phyloP scores from a whole-genome alignment of 23 tunicate species.

The Styela plicata region DNA sequence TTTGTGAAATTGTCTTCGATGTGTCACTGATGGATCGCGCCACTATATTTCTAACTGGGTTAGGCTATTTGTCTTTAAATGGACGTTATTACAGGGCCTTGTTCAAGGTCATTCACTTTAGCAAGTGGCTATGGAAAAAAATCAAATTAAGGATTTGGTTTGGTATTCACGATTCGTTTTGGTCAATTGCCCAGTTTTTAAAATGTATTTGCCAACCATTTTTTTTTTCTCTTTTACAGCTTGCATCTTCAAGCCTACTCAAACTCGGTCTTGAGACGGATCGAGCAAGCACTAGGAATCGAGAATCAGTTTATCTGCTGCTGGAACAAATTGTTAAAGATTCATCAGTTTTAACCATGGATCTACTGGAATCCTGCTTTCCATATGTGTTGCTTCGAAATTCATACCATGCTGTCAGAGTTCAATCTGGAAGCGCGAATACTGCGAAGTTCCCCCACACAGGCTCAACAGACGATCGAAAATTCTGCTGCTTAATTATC shows the following conservation, averaged over 20 bases:
- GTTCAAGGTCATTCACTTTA: too few relatives aligned
- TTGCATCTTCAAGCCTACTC: slow-evolving; percentile 91
- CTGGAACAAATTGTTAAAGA: slow-evolving; percentile 78
- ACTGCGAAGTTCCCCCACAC: not conserved
- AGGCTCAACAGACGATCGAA: not conserved
- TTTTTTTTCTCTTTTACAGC: slow-evolving; percentile 42
- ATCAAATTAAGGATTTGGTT: too few relatives aligned
- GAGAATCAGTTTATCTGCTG: slow-evolving; percentile 95
- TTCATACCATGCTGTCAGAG: slow-evolving; percentile 86
- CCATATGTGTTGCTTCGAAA: slow-evolving; percentile 99
- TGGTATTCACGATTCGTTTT: too few relatives aligned
- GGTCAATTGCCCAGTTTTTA: too few relatives aligned
- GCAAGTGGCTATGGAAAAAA: too few relatives aligned
- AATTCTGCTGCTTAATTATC: not conserved
- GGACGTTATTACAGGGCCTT: too few relatives aligned
- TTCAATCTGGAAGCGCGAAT: slow-evolving; percentile 45
- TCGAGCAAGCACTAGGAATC: slow-evolving; percentile 66
- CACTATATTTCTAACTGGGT: too few relatives aligned
- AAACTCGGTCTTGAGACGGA: slow-evolving; percentile 99
- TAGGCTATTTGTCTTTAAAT: too few relatives aligned
- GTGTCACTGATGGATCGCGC: too few relatives aligned
- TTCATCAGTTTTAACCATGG: slow-evolving; percentile 98
- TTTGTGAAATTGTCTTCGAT: too few relatives aligned
- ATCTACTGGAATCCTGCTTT: slow-evolving; percentile 96
- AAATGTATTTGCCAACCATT: too few relatives aligned